Evolutionary conservation across 2,113 vertebrate species (phyloP).

Genomic region (Oreocharis arfaki): DNA sequence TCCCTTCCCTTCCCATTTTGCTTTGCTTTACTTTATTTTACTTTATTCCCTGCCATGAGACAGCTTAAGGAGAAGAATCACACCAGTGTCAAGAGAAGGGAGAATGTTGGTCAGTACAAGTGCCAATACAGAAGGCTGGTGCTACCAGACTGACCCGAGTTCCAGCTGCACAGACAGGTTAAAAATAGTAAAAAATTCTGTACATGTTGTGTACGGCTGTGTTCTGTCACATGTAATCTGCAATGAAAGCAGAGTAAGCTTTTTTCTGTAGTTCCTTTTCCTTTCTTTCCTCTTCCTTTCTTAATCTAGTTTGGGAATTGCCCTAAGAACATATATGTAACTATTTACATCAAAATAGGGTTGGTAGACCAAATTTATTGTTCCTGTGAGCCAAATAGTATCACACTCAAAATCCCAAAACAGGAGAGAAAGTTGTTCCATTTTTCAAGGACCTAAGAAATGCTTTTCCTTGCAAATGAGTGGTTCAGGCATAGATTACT

Average conservation of each 20-base stretch:
- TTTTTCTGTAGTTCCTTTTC: not conserved
- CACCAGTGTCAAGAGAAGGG: not conserved
- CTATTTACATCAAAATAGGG: not conserved
- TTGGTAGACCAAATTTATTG: not conserved
- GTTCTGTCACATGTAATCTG: not conserved
- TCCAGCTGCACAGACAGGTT: not conserved
- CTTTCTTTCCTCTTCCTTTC: too few species aligned
- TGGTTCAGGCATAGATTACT: conserved; percentile 30
- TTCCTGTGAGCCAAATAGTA: not conserved
- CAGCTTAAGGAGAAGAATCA: not conserved
- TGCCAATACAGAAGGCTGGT: not conserved
- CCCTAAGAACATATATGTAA: not conserved
- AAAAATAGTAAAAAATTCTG: not conserved
- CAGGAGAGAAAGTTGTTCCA: not conserved
- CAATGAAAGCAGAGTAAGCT: not conserved
- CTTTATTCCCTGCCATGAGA: not conserved
- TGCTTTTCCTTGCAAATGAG: conserved; percentile 21
- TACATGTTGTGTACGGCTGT: not conserved
- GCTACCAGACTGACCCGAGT: not conserved
- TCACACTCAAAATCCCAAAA: not conserved
- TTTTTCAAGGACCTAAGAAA: not conserved
- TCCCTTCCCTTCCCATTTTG: not conserved
- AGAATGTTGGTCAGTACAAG: not conserved
- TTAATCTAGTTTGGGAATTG: not conserved
- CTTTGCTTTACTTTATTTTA: not conserved